phyloP scores from a whole-genome alignment of 2,888 invertebrate genomes.

The Dugesia japonica region DNA sequence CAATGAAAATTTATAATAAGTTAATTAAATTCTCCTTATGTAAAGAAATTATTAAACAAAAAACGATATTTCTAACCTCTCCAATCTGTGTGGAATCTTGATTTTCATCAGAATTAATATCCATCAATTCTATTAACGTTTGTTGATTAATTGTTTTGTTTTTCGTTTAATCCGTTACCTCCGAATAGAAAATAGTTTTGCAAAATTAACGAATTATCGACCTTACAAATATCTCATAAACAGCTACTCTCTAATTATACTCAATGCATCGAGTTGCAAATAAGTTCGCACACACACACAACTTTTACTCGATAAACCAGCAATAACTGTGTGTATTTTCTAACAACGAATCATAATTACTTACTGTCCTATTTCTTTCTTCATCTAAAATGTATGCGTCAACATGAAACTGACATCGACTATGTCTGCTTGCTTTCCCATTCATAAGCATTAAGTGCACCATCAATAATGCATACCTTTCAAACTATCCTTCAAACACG shows the following conservation, averaged over 20 bases:
- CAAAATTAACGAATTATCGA: slow-evolving; percentile 13
- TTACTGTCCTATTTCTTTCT: not conserved
- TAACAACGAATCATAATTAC: not conserved
- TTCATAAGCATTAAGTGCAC: slow-evolving; percentile 20
- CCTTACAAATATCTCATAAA: not conserved
- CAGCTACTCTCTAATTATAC: slow-evolving; percentile 17
- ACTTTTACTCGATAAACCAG: slow-evolving; percentile 2
- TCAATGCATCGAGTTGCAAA: slow-evolving; percentile 4
- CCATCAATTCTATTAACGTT: not conserved
- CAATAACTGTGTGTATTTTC: not conserved
- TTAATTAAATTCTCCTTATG: too few relatives aligned
- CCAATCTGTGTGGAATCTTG: not conserved
- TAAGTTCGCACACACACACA: slow-evolving; percentile 20
- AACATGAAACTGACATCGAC: slow-evolving; percentile 20
- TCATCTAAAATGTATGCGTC: slow-evolving; percentile 8
- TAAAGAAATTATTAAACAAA: too few relatives aligned
- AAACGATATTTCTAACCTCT: not conserved
- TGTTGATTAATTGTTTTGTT: slow-evolving; percentile 20
- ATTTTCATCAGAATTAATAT: not conserved
- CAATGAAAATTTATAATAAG: too few relatives aligned
- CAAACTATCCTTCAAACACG: slow-evolving; percentile 20
- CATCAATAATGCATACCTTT: slow-evolving; percentile 20
- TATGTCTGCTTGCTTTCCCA: slow-evolving; percentile 20
- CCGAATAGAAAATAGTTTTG: not conserved
- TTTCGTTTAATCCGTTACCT: not conserved